Evolutionary conservation across 2,113 vertebrate species (phyloP).

Genomic region (Pluvianellus socialis): DNA sequence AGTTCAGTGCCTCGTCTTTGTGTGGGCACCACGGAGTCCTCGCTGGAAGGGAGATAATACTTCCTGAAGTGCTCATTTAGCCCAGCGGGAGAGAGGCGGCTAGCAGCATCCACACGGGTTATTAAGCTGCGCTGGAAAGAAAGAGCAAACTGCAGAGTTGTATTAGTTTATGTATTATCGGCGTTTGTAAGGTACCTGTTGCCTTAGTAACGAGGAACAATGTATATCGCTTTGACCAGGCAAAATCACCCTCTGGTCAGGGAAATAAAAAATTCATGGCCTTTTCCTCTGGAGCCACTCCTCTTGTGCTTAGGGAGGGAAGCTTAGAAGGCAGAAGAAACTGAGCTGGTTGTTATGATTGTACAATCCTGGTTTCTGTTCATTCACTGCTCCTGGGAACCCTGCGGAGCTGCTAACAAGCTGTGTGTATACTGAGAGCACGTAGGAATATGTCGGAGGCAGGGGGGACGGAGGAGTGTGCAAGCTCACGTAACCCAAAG

Average conservation of each 20-base stretch:
- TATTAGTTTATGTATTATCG: conserved; percentile 35
- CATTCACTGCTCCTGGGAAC: conserved; percentile 16
- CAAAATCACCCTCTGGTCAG: conserved; percentile 18
- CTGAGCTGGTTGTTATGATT: conserved; percentile 32
- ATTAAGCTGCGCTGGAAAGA: conserved; percentile 18
- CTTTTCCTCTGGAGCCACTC: background rate
- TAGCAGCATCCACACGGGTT: conserved; percentile 24
- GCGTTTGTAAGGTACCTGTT: conserved; percentile 34
- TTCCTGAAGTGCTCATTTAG: conserved; percentile 61
- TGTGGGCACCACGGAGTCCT: background rate
- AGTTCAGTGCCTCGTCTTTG: conserved; percentile 50
- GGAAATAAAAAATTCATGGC: conserved; percentile 46
- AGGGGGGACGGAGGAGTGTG: background rate
- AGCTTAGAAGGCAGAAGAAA: conserved; percentile 16
- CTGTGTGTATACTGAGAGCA: background rate
- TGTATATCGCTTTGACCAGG: background rate
- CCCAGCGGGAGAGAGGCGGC: conserved; percentile 31
- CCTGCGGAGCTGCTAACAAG: conserved; percentile 29
- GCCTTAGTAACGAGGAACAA: conserved; percentile 36
- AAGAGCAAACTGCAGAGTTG: conserved; percentile 28
- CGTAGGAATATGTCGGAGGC: background rate
- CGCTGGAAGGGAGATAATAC: conserved; percentile 37
- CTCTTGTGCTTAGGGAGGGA: background rate
- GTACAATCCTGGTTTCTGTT: background rate
- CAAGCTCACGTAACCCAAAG: background rate